Base-by-base conservation (phyloP, 2,113 vertebrate species). In the Phalacrocorax brasilianus region DNA sequence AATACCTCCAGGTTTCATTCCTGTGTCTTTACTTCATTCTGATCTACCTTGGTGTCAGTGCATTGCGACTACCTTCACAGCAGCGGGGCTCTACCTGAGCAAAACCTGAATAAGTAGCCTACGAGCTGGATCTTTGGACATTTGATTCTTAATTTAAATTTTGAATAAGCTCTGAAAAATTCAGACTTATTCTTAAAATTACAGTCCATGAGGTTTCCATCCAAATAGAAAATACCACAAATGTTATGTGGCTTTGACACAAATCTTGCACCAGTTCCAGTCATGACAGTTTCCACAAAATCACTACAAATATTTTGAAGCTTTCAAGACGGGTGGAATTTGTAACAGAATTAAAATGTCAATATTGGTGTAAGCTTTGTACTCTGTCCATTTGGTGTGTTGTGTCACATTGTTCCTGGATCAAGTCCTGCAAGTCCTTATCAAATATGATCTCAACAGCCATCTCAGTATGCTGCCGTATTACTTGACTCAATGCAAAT, bases 1-100 rank as follows among this genome's bases (percentile, higher is more conserved):
- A 95, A 84, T 66, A 80, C 28, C 59, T 86, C 23, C 44, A 89
- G 32, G 18, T 93, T 74, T 93, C 59, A 79, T 50, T 88, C 32
- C 22, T 62, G 5, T 62, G 38, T 50, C n/a, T 95, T 86, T 53
- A 75, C 2, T 14, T 84, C 28, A 38, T 86, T 89, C 61, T 50
- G 8, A 58, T 50, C 67, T 53, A 58, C 22, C 1, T 42, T 24
- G 21, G 5, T 66, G 26, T 30, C 71, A 85, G 8, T 63, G 47
- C 28, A 79, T 17, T 4, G 5, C 9, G 15, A 70, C 16, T 24
- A 20, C 14, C 44, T 61, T 83, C 70, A 62, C 8, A 79, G 67
- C 15, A 70, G 18, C 55, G 28, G 15, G 18, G 12, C 6, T 89
- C 32, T 55, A 78, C 14, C 18, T 0, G 0, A 44, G 32, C 2